phyloP scores from a whole-genome alignment of 1,140 invertebrate genomes.

The Bombus confusus region DNA sequence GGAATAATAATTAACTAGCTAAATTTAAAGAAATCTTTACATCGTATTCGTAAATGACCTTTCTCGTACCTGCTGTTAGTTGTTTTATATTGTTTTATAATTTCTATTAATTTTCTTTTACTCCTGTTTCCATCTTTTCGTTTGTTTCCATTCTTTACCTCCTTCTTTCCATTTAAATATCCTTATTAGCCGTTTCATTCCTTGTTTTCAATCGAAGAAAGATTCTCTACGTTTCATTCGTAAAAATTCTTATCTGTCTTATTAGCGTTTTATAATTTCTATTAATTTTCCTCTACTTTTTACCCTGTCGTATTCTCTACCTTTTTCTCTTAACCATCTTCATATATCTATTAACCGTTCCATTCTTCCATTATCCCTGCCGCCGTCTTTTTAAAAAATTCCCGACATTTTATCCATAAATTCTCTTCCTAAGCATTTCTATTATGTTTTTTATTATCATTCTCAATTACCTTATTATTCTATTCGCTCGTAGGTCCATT shows the following conservation, averaged over 20 bases:
- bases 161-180: not conserved
- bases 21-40: too few relatives aligned
- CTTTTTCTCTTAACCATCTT: not conserved
- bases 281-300: not conserved
- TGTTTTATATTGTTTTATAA: too few relatives aligned
- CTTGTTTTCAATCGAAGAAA: not conserved
- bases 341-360: not conserved
- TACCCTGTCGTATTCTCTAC: not conserved
- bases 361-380: not conserved
- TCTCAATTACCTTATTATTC: not conserved
- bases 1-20: too few relatives aligned
- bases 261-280: not conserved
- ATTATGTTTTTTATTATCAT: not conserved
- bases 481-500: not conserved
- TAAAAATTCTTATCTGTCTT: not conserved
- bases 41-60: too few relatives aligned
- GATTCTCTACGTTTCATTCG: not conserved
- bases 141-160: too few relatives aligned
- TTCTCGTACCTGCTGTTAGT: too few relatives aligned
- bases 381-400: too few relatives aligned
- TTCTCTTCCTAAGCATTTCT: not conserved
- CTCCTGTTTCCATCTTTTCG: not conserved
- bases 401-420: not conserved
- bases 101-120: too few relatives aligned
- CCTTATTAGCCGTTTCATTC: not conserved